Evolutionary conservation across 1,140 invertebrate species (phyloP).

Genomic region (Sinonovacula constricta): DNA sequence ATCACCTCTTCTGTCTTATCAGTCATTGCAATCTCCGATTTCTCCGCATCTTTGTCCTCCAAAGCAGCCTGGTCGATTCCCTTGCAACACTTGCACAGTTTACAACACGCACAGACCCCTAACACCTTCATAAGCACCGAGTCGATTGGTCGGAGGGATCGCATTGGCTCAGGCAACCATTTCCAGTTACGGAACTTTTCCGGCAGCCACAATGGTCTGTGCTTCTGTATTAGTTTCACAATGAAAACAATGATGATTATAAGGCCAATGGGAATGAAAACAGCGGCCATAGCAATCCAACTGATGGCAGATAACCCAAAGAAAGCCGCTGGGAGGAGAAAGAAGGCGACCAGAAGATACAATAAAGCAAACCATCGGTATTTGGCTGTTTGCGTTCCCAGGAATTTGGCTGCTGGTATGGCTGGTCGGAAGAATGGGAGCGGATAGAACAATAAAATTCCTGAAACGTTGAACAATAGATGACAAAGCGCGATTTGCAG

Average conservation of each 20-base stretch:
- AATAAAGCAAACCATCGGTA: conserved; percentile 83
- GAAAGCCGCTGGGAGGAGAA: conserved; percentile 80
- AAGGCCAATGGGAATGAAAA: conserved; percentile 73
- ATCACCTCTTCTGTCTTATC: no score
- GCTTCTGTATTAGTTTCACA: conserved; percentile 70
- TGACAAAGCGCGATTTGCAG: conserved; percentile 84
- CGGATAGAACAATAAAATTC: conserved; percentile 83
- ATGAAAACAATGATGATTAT: conserved; percentile 69
- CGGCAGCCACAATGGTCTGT: conserved; percentile 59
- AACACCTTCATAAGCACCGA: conserved; percentile 44
- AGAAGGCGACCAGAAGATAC: conserved; percentile 81
- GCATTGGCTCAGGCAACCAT: conserved; percentile 66
- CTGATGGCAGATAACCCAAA: conserved; percentile 79
- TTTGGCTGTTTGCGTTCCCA: conserved; percentile 81
- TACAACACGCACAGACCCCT: conserved; percentile 47
- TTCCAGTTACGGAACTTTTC: conserved; percentile 68
- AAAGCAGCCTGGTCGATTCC: no score
- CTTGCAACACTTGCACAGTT: conserved; percentile 21
- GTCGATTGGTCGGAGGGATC: conserved; percentile 67
- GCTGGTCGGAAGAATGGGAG: conserved; percentile 82
- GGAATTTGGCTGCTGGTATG: conserved; percentile 80
- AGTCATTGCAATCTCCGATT: no score
- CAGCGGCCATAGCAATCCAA: conserved; percentile 62
- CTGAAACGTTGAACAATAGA: conserved; percentile 84
- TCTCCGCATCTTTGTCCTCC: no score